Percentiles rank a stretch among this genome's conserved stretches.
These are phyloP conservation scores for Coturnix japonica DNA, from an alignment of 2,113 vertebrate genomes.

Conservation along the genomic window DNA sequence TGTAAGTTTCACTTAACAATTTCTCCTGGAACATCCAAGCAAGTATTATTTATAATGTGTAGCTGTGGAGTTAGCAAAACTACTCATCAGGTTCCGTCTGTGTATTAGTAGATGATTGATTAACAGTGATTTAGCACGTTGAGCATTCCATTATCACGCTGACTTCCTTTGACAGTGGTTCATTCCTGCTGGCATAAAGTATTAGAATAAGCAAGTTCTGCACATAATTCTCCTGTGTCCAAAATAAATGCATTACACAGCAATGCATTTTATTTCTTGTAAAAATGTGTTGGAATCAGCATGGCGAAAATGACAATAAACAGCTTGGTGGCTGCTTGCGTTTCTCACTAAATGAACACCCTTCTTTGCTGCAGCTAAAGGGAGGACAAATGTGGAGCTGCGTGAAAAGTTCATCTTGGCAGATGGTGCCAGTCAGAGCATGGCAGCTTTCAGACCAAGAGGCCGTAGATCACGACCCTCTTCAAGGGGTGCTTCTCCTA, in stretches of 20 bases:
- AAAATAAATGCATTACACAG: conserved; percentile 79
- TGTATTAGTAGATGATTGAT: conserved; percentile 69
- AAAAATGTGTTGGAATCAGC: conserved; percentile 73
- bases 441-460: conserved; percentile 94
- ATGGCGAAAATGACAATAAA: conserved; percentile 69
- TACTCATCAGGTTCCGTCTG: conserved; percentile 53
- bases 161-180: conserved; percentile 77
- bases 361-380: conserved; percentile 86
- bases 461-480: conserved; percentile 94
- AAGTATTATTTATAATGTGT: conserved; percentile 69
- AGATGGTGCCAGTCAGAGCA: conserved; percentile 92
- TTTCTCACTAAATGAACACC: not conserved
- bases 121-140: conserved; percentile 75
- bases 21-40: conserved; percentile 60
- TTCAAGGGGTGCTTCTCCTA: conserved; percentile 92
- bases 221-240: conserved; percentile 64
- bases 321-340: not conserved
- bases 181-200: conserved; percentile 78
- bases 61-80: conserved; percentile 64
- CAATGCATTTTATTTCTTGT: conserved; percentile 82
- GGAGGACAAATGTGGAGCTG: conserved; percentile 95
- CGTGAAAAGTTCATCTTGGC: conserved; percentile 98
- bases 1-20: conserved; percentile 31
- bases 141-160: conserved; percentile 82
- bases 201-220: conserved; percentile 74